Evolutionary conservation across 2,797 vertebrate genomes (phyloP).

Genomic region (Sus cebifrons): DNA sequence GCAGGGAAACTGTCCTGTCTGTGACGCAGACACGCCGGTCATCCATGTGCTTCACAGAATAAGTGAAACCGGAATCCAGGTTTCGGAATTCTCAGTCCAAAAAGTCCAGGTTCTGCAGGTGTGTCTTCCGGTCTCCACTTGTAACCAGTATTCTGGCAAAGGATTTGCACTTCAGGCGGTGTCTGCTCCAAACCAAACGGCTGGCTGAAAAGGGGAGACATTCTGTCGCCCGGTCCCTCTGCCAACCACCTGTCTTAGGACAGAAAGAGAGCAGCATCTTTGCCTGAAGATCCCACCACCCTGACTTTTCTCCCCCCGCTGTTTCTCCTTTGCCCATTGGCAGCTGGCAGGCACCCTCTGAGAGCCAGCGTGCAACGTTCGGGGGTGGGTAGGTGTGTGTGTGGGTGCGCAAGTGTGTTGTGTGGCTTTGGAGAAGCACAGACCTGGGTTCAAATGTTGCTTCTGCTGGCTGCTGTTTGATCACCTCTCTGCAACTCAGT

Average conservation of each 20-base stretch:
- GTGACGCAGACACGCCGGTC: slow-evolving; percentile 77
- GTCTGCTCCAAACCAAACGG: neutral
- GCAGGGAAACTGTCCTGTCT: slow-evolving; percentile 83
- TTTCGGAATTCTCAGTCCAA: slow-evolving; percentile 53
- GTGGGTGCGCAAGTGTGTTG: neutral
- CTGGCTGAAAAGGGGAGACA: neutral
- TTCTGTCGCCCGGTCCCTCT: neutral
- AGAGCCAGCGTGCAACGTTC: neutral
- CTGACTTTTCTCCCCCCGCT: neutral
- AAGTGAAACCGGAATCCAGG: slow-evolving; percentile 71
- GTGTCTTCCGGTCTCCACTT: slow-evolving; percentile 41
- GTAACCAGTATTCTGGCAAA: slow-evolving; percentile 25
- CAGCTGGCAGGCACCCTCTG: too few species aligned
- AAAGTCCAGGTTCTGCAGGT: slow-evolving; percentile 72
- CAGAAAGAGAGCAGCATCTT: neutral
- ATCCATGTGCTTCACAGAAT: slow-evolving; percentile 83
- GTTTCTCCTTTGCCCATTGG: neutral
- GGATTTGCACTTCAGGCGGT: neutral
- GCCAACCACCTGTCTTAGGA: neutral
- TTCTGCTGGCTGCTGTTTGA: neutral
- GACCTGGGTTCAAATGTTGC: neutral
- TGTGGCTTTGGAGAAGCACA: neutral
- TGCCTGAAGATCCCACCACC: neutral
- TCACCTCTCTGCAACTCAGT: neutral
- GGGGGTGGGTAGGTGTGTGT: neutral